Conservation (phyloP, 2,888 invertebrate species). For the Hymenopus coronatus region DNA sequence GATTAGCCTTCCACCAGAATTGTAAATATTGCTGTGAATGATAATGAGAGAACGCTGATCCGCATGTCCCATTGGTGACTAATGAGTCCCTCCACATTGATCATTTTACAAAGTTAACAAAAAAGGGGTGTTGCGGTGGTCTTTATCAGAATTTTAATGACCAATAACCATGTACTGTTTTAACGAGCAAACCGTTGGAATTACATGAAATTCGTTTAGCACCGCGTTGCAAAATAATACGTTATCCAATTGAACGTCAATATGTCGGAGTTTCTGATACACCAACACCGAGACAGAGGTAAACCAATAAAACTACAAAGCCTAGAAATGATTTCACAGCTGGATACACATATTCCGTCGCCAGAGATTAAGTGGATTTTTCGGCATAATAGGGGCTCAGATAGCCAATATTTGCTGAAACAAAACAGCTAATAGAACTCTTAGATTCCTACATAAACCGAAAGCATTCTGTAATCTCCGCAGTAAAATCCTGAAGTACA, state of each 20-base stretch:
- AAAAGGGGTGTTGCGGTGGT: not conserved
- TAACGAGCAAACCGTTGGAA: not conserved
- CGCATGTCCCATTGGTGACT: not conserved
- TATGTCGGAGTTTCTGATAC: not conserved
- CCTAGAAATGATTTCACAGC: not conserved
- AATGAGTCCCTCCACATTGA: not conserved
- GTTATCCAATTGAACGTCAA: not conserved
- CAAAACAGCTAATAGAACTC: too few relatives aligned
- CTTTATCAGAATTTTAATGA: not conserved
- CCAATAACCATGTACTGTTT: not conserved
- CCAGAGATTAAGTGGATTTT: not conserved
- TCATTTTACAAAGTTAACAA: not conserved
- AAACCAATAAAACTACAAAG: not conserved
- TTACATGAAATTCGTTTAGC: not conserved
- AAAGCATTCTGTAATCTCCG: too few relatives aligned
- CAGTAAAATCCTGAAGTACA: too few relatives aligned
- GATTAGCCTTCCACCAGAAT: not conserved
- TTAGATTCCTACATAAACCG: too few relatives aligned
- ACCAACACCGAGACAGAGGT: not conserved
- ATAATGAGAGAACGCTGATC: not conserved
- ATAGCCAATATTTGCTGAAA: too few relatives aligned
- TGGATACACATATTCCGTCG: not conserved
- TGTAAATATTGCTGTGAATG: not conserved
- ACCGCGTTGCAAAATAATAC: not conserved
- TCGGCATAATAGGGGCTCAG: not conserved